These are phyloP conservation scores for Paramormyrops kingsleyae DNA, from an alignment of 2,113 vertebrate species.

Conservation along the genomic window DNA sequence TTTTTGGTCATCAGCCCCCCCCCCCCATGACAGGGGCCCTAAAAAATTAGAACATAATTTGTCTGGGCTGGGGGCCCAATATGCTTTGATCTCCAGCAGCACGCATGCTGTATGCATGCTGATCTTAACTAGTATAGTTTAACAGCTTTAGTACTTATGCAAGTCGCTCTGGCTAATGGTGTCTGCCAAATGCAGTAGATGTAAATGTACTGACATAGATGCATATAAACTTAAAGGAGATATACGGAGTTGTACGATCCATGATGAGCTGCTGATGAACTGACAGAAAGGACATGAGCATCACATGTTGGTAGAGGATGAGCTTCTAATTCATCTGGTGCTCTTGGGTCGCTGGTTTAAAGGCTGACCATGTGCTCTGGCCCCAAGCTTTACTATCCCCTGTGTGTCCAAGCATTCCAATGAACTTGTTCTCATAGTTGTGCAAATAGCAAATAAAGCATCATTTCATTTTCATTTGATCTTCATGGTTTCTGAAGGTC, in stretches of 20 bases:
- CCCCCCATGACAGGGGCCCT: background rate
- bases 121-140: no score
- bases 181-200: no score
- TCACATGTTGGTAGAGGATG: background rate
- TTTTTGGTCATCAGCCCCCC: no score
- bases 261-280: conserved; percentile 37
- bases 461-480: background rate
- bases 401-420: background rate
- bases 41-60: background rate
- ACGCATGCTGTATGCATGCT: no score
- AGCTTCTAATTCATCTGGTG: background rate
- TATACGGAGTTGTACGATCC: background rate
- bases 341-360: background rate
- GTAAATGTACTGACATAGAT: background rate
- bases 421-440: background rate
- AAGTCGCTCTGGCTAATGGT: no score
- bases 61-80: background rate
- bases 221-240: background rate
- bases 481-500: background rate
- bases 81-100: no score
- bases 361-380: background rate
- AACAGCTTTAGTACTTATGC: no score
- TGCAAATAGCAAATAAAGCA: background rate
- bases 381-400: background rate
- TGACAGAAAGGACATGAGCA: background rate